A percentile compares a stretch with the other conserved stretches of the same genome.
Evolutionary conservation across 2,888 invertebrate genomes (phyloP).

Genomic region (Leucania comma): DNA sequence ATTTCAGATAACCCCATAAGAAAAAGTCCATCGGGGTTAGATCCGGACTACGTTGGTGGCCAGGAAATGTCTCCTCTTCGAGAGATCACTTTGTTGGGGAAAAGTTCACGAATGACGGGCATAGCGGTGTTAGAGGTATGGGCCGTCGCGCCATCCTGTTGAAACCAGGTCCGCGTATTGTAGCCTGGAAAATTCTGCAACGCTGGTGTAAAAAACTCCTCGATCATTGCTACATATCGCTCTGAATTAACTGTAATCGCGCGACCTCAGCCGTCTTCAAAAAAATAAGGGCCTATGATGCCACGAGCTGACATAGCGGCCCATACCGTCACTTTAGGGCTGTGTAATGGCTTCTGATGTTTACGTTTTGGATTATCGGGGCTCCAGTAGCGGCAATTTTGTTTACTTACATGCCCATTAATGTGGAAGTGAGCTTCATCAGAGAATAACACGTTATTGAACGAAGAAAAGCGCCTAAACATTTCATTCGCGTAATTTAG

Average conservation of each 20-base stretch:
- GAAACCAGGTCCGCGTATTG: conserved; percentile 50
- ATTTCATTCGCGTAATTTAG: conserved; percentile 10
- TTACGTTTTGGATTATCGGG: conserved; percentile 50
- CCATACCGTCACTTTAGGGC: conserved; percentile 56
- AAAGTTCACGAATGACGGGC: conserved; percentile 8
- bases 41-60: too few relatives aligned
- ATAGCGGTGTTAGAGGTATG: conserved; percentile 53
- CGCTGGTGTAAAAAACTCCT: conserved; percentile 50
- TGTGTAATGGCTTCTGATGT: conserved; percentile 56
- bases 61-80: too few relatives aligned
- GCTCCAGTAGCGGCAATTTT: conserved; percentile 30
- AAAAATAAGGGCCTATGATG: conserved; percentile 64
- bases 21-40: too few relatives aligned
- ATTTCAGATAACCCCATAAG: too few relatives aligned
- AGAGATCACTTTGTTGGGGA: not conserved
- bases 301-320: conserved; percentile 53
- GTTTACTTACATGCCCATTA: conserved; percentile 31
- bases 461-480: too few relatives aligned
- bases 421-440: too few relatives aligned
- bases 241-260: too few relatives aligned
- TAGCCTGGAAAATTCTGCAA: conserved; percentile 45
- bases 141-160: conserved; percentile 57
- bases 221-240: too few relatives aligned
- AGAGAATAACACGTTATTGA: too few relatives aligned
- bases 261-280: conserved; percentile 46